Evolutionary conservation across 1,140 invertebrate genomes (phyloP).

Genomic region (Caerostris extrusa): DNA sequence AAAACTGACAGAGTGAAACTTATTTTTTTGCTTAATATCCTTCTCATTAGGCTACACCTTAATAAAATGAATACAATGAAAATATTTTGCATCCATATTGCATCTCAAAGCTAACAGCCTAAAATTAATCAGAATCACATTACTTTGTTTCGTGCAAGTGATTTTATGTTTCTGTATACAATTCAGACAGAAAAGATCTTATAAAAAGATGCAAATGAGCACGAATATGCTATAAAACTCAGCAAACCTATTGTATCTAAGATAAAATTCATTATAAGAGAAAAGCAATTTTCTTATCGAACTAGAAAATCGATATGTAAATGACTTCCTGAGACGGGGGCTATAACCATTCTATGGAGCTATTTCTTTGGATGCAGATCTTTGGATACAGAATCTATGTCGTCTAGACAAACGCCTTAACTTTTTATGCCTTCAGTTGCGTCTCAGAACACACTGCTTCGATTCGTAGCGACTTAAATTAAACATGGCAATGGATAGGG

Average conservation of each 20-base stretch:
- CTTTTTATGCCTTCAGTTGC: neutral
- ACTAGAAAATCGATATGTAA: constrained; percentile 1
- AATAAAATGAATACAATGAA: no score
- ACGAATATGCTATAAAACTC: neutral
- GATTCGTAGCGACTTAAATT: neutral
- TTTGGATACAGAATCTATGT: no score
- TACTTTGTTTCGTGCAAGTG: no score
- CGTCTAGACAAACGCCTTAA: neutral
- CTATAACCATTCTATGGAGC: neutral
- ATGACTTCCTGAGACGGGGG: neutral
- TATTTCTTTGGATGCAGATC: neutral
- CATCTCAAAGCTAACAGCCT: no score
- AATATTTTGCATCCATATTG: no score
- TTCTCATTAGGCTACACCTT: no score
- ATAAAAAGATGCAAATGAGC: neutral
- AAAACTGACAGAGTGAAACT: no score
- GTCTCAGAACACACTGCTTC: neutral
- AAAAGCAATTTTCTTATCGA: neutral
- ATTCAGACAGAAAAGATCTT: neutral
- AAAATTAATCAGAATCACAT: no score
- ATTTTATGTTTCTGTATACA: no score
- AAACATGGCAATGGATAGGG: neutral
- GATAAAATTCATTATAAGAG: neutral
- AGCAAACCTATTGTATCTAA: neutral
- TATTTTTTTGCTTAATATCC: no score